Conservation (phyloP, 2,797 vertebrate genomes). For the Megalops cyprinoides region DNA sequence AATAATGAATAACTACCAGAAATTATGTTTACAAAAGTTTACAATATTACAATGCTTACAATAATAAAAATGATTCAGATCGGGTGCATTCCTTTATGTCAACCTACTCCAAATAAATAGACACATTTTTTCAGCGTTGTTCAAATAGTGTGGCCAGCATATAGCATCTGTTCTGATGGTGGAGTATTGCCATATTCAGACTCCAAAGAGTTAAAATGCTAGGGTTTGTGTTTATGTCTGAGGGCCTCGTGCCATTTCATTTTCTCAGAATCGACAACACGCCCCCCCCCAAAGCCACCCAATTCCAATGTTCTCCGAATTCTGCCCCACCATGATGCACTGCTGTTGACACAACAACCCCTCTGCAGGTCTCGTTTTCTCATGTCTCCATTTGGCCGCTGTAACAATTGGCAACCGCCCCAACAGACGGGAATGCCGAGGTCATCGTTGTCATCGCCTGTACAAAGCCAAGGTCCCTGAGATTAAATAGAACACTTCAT, state of each 20-base stretch:
- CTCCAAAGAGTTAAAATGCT: background rate
- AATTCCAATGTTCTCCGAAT: conserved; percentile 49
- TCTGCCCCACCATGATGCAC: conserved; percentile 22
- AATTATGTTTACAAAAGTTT: no score
- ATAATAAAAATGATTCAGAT: no score
- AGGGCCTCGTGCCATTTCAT: conserved; percentile 44
- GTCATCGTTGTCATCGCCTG: background rate
- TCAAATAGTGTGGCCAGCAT: background rate
- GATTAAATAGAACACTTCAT: no score
- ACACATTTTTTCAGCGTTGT: background rate
- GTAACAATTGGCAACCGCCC: background rate
- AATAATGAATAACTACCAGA: no score
- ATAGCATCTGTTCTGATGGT: background rate
- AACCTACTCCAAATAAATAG: background rate
- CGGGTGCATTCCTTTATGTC: no score
- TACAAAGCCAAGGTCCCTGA: background rate
- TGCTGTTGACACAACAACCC: conserved; percentile 54
- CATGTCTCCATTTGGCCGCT: background rate
- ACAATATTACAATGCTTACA: no score
- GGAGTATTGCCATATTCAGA: background rate
- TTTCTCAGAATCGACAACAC: conserved; percentile 57
- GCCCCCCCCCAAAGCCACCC: conserved; percentile 6
- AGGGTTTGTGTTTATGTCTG: conserved; percentile 47
- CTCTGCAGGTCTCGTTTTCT: conserved; percentile 35
- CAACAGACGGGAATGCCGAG: background rate